Conservation (phyloP, 2,797 vertebrate species). For the Danio choprae region DNA sequence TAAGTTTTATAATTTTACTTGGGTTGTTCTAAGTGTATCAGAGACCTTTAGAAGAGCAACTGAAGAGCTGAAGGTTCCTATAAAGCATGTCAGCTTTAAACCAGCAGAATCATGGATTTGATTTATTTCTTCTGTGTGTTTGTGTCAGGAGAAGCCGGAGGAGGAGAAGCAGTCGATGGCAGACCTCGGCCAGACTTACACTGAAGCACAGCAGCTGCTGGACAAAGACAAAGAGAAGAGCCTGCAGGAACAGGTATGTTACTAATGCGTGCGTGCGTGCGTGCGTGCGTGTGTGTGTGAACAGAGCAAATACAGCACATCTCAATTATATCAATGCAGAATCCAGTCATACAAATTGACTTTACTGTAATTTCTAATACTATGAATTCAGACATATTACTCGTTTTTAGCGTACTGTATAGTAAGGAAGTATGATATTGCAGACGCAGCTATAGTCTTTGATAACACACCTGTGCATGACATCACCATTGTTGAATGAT, state of each 20-base stretch:
- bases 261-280: slow-evolving; percentile 5
- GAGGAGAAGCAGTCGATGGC: slow-evolving; percentile 92
- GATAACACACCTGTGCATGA: too few relatives aligned
- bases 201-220: slow-evolving; percentile 90
- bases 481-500: too few relatives aligned
- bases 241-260: slow-evolving; percentile 83
- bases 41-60: slow-evolving; percentile 50
- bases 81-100: background rate
- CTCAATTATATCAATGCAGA: too few relatives aligned
- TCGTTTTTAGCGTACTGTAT: too few relatives aligned
- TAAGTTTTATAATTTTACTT: too few relatives aligned
- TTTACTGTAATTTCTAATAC: too few relatives aligned
- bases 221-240: slow-evolving; percentile 86
- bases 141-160: slow-evolving; percentile 86
- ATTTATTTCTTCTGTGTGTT: slow-evolving; percentile 11
- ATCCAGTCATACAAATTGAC: too few relatives aligned
- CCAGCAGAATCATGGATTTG: background rate
- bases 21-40: slow-evolving; percentile 54
- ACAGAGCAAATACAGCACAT: too few relatives aligned
- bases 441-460: too few relatives aligned
- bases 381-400: too few relatives aligned
- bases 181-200: slow-evolving; percentile 87
- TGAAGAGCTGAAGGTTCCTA: slow-evolving; percentile 59
- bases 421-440: too few relatives aligned
- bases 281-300: too few relatives aligned